Evolutionary conservation across 2,888 invertebrate genomes (phyloP).

Genomic region (Drosophila recens): DNA sequence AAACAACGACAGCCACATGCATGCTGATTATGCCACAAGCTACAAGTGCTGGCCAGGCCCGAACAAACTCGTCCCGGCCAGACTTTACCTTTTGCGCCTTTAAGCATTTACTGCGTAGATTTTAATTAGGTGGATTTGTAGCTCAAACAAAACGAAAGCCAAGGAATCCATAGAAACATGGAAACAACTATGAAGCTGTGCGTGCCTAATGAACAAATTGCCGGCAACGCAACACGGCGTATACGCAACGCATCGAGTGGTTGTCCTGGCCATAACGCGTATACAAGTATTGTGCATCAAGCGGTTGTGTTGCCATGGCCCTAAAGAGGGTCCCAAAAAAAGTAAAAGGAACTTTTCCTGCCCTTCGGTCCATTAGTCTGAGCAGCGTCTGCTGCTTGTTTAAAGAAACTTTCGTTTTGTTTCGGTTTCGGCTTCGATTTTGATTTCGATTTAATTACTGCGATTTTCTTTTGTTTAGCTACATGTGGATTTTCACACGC

Average conservation of each 20-base stretch:
- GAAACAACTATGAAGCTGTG: conserved; percentile 21
- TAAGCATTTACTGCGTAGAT: conserved; percentile 70
- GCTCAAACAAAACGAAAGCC: conserved; percentile 57
- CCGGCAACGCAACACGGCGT: conserved; percentile 35
- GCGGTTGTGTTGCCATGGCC: conserved; percentile 44
- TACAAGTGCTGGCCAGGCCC: conserved; percentile 20
- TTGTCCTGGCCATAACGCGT: conserved; percentile 5
- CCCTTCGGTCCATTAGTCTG: conserved; percentile 34
- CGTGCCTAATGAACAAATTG: conserved; percentile 71
- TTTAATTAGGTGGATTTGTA: conserved; percentile 77
- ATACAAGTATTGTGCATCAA: conserved; percentile 53
- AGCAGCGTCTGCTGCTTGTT: conserved; percentile 28
- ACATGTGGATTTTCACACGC: conserved; percentile 64
- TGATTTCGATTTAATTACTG: conserved; percentile 54
- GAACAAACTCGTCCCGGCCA: not conserved
- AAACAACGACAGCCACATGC: conserved; percentile 34
- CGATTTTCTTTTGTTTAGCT: conserved; percentile 33
- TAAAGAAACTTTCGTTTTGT: conserved; percentile 14
- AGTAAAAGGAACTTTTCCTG: not conserved
- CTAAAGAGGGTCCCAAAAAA: conserved; percentile 35
- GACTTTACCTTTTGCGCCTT: conserved; percentile 51
- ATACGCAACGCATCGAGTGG: conserved; percentile 48
- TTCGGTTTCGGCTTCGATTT: conserved; percentile 14
- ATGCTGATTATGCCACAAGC: conserved; percentile 56
- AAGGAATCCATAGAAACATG: conserved; percentile 13